These are phyloP conservation scores for Semnornis frantzii DNA, from an alignment of 2,113 vertebrate species.

Conservation along the genomic window DNA sequence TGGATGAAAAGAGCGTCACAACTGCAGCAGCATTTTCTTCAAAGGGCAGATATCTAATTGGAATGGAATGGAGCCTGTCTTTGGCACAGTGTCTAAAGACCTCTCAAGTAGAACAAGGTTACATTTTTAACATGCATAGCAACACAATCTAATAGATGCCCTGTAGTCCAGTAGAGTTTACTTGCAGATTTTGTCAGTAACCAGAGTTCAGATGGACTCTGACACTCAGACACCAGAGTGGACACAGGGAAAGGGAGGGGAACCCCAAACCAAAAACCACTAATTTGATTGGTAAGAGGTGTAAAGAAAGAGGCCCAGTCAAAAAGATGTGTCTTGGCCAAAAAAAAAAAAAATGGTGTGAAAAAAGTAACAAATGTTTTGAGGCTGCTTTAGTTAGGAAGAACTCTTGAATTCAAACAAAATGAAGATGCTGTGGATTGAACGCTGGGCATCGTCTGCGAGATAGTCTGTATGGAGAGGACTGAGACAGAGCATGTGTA, in stretches of 20 bases:
- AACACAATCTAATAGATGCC: background rate
- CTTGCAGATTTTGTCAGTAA: background rate
- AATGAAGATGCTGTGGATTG: background rate
- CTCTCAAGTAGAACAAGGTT: background rate
- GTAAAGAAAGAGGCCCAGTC: background rate
- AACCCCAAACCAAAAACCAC: background rate
- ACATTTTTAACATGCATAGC: background rate
- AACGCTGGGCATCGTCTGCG: background rate
- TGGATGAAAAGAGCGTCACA: constrained; percentile 12
- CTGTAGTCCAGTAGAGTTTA: background rate
- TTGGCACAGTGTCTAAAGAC: background rate
- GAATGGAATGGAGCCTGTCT: background rate
- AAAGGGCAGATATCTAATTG: background rate
- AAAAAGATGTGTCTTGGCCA: constrained; percentile 23
- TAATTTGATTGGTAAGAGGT: background rate
- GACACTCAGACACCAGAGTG: background rate
- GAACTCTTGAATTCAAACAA: constrained; percentile 4
- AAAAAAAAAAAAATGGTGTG: background rate
- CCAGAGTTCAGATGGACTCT: background rate
- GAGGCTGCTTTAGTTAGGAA: background rate
- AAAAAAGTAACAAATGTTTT: constrained; percentile 22
- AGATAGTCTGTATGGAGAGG: background rate
- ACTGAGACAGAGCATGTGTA: background rate
- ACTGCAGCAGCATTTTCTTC: constrained; percentile 23
- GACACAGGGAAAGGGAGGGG: background rate